A percentile compares a stretch with the other conserved stretches of the same genome.
phyloP scores from a whole-genome alignment of 1,140 invertebrate species.

The Acyrthosiphon pisum region DNA sequence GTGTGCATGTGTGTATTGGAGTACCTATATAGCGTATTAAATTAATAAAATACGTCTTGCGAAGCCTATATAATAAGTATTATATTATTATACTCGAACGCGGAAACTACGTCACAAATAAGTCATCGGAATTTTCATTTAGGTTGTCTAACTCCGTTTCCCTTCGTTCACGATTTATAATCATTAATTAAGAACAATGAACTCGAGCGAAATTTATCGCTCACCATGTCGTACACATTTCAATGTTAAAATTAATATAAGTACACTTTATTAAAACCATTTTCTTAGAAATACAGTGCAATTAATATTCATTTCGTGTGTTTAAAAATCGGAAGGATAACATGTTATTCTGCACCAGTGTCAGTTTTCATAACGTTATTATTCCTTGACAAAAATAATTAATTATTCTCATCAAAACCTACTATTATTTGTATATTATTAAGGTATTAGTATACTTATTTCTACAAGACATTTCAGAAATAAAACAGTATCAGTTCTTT shows the following conservation, averaged over 20 bases:
- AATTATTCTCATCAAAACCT: neutral
- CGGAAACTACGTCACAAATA: neutral
- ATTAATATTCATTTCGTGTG: neutral
- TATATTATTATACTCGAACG: neutral
- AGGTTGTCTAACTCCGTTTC: constrained; percentile 1
- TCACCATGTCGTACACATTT: neutral
- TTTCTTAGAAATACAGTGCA: constrained; percentile 12
- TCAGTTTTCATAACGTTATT: neutral
- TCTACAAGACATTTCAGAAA: too few species aligned
- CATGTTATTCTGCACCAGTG: neutral
- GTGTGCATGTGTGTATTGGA: neutral
- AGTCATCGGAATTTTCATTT: constrained; percentile 30
- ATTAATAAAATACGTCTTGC: constrained; percentile 10
- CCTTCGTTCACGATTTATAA: constrained; percentile 19
- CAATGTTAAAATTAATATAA: constrained; percentile 31
- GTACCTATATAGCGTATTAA: neutral
- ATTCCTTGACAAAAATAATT: neutral
- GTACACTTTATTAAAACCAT: neutral
- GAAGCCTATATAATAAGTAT: neutral
- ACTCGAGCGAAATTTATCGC: neutral
- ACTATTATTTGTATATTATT: neutral
- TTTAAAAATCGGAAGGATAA: constrained; percentile 20
- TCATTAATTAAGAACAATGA: constrained; percentile 38
- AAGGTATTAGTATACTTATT: neutral
- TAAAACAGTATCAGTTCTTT: too few species aligned